A percentile compares a stretch with the other conserved stretches of the same genome.
Evolutionary conservation across 23 tunicate species (phyloP).

Genomic region (Styela plicata): DNA sequence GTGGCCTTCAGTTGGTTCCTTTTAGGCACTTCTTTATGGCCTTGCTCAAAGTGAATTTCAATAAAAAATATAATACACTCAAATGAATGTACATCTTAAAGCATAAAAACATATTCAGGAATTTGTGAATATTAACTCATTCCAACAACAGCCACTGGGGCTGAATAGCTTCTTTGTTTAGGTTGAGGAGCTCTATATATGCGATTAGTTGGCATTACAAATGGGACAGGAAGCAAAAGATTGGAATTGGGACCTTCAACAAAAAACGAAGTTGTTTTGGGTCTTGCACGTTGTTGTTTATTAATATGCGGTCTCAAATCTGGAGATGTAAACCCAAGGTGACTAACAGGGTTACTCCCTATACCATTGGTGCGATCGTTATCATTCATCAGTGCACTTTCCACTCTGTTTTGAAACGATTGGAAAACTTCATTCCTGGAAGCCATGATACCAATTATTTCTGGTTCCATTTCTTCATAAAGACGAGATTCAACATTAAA

Average conservation of each 20-base stretch:
- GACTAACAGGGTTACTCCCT: slow-evolving; percentile 14
- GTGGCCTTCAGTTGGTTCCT: too few relatives aligned
- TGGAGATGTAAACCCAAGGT: slow-evolving; percentile 9
- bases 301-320: slow-evolving; percentile 6
- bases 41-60: too few relatives aligned
- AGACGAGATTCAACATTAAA: not conserved
- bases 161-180: not conserved
- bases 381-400: slow-evolving; percentile 15
- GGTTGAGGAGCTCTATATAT: not conserved
- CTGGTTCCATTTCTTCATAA: slow-evolving; percentile 27
- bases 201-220: not conserved
- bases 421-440: slow-evolving; percentile 12
- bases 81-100: not conserved
- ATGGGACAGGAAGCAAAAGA: slow-evolving; percentile 26
- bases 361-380: not conserved
- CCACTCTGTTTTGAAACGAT: slow-evolving; percentile 25
- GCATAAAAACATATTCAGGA: not conserved
- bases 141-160: not conserved
- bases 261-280: not conserved
- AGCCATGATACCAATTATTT: slow-evolving; percentile 28
- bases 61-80: too few relatives aligned
- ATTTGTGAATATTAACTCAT: not conserved
- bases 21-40: too few relatives aligned
- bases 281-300: not conserved
- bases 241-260: slow-evolving; percentile 22